Percentiles rank a stretch among this genome's conserved stretches.
Conservation (phyloP, 2,888 invertebrate genomes). For the Punctoribates punctum region DNA sequence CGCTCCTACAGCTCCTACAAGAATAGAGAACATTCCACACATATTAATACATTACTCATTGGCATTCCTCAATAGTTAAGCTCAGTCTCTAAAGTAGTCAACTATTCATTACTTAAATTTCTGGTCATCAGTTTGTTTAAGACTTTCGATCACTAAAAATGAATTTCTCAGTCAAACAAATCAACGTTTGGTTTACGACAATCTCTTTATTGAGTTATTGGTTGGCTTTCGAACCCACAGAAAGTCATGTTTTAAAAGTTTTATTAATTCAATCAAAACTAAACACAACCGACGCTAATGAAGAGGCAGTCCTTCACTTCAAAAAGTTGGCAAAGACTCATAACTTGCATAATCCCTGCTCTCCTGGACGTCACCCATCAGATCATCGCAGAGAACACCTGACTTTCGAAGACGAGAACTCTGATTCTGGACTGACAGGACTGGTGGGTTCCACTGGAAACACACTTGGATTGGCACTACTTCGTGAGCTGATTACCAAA, state of each 20-base stretch:
- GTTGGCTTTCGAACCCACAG: background rate
- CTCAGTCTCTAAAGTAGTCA: constrained; percentile 5
- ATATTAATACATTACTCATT: constrained; percentile 4
- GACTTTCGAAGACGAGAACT: constrained; percentile 7
- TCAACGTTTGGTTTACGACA: background rate
- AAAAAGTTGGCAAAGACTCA: constrained; percentile 7
- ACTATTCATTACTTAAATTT: background rate
- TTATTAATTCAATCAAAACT: background rate
- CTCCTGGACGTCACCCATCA: background rate
- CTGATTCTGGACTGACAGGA: constrained; percentile 4
- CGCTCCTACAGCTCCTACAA: constrained; percentile 17
- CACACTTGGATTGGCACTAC: constrained; percentile 1
- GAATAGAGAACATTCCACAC: constrained; percentile 16
- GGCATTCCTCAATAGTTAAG: constrained; percentile 17
- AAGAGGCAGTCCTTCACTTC: constrained; percentile 3
- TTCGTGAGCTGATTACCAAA: constrained; percentile 32
- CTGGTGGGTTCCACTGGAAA: constrained; percentile 15
- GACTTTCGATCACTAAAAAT: background rate
- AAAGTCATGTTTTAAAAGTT: background rate
- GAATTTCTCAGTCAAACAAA: background rate
- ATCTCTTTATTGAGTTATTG: background rate
- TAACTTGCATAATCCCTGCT: constrained; percentile 21
- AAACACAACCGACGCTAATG: background rate
- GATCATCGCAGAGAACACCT: background rate
- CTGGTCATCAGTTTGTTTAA: background rate